A percentile compares a stretch with the other conserved stretches of the same genome.
These are phyloP conservation scores for Pelochelys cantorii DNA, from an alignment of 2,797 vertebrate genomes.

Conservation along the genomic window DNA sequence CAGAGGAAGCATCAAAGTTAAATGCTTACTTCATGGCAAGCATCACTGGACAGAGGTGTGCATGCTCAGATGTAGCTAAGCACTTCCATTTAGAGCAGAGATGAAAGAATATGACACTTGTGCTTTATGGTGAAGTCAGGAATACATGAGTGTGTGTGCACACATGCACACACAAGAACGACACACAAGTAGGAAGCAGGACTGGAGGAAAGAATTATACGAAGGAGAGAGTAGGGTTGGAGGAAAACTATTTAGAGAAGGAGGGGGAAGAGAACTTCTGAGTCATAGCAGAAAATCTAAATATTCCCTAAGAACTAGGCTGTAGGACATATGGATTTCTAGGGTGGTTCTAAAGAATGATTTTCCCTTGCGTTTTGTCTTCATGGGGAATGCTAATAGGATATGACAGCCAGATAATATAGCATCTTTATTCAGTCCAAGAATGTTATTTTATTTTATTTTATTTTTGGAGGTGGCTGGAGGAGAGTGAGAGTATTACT, in stretches of 20 bases:
- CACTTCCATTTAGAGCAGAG: conserved; percentile 76
- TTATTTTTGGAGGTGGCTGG: conserved; percentile 23
- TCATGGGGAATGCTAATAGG: neutral
- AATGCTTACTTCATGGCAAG: conserved; percentile 55
- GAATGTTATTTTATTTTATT: neutral
- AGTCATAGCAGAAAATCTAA: conserved; percentile 71
- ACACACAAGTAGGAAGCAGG: neutral
- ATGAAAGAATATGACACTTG: conserved; percentile 79
- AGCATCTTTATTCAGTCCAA: conserved; percentile 1
- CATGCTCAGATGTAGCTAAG: conserved; percentile 63
- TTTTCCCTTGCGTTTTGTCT: conserved; percentile 5
- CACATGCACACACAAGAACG: neutral
- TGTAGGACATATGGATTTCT: conserved; percentile 9
- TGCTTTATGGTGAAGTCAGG: conserved; percentile 78
- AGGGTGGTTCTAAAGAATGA: conserved; percentile 7
- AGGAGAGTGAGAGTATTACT: conserved; percentile 8
- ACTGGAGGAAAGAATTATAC: neutral
- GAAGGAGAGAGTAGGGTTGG: neutral
- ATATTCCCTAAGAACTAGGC: conserved; percentile 72
- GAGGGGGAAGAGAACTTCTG: conserved; percentile 23
- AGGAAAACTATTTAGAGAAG: conserved; percentile 12
- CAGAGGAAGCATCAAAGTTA: conserved; percentile 13
- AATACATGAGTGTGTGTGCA: conserved; percentile 20
- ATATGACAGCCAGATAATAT: neutral
- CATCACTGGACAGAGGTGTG: neutral